Base-by-base conservation (phyloP, 2,797 vertebrate species). In the Hozukius guyotensis region DNA sequence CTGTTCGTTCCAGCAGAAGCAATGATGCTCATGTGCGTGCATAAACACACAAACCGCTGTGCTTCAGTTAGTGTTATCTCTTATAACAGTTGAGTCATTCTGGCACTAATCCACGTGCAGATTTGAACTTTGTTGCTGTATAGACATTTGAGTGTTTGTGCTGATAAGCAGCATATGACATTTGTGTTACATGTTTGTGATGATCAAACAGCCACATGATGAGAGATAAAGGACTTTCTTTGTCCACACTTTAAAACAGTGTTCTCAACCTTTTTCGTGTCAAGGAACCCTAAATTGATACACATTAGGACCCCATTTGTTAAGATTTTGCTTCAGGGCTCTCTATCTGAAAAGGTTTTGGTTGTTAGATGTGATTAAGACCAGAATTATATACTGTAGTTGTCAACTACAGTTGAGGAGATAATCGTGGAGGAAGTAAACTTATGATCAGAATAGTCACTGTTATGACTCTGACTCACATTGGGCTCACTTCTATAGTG, bases 51-150 rank as follows among this genome's bases (percentile, higher is more conserved):
- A 42, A 13, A 78, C 10, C 24, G 24, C 42, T 16, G 10, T 1
- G 13, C 27, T 4, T 42, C 52, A 46, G 7, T 42, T 5, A 4
- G 11, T 18, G 4, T 86, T 88, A 82, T 84, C 80, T 70, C 11
- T 2, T 31, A n/a, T 11, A 76, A 59, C 42, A 22, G 31, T 52
- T 60, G 46, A 63, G 64, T 62, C 75, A 36, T 14, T 27, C 25
- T 32, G 36, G 29, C 63, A 34, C 24, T 29, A 38, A 72, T 32
- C 14, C 69, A 80, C 7, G 2, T 82, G 75, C 14, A 16, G 32
- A 27, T 57, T 79, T 57, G 14, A 46, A 46, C 42, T 18, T 16
- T 46, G 14, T 18, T 46, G 42, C 42, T 46, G 14, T 46, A 46
- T 46, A 46, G 6, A 18, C 14, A 18, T 18, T 8, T 34, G 46